Percentiles rank a stretch among this genome's conserved stretches.
These are phyloP conservation scores for Turritopsis dohrnii DNA, from an alignment of 30 jellyfish, hydroid and myxozoan genomes.

Conservation along the genomic window DNA sequence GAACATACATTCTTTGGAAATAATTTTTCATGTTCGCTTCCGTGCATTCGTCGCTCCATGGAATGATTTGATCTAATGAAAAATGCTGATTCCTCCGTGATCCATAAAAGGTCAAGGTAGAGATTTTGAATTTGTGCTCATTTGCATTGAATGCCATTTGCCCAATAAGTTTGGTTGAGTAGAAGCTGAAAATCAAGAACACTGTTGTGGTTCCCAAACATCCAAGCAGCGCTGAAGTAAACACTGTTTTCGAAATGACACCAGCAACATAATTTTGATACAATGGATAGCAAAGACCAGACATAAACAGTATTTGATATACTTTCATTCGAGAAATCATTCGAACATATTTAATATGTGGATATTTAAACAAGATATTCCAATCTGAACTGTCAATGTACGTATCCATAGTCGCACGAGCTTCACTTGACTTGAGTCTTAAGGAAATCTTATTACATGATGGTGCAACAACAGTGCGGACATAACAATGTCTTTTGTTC, in stretches of 20 bases:
- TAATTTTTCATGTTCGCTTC: neutral
- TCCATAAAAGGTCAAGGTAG: slow-evolving; percentile 29
- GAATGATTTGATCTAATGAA: neutral
- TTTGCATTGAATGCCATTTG: slow-evolving; percentile 16
- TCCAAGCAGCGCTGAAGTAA: slow-evolving; percentile 12
- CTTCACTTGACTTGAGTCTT: neutral
- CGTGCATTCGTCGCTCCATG: neutral
- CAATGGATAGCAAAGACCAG: slow-evolving; percentile 22
- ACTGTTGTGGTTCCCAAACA: slow-evolving; percentile 20
- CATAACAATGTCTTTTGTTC: neutral
- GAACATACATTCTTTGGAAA: slow-evolving; percentile 17
- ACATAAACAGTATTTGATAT: slow-evolving; percentile 27
- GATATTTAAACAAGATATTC: slow-evolving; percentile 20
- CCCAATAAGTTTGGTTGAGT: slow-evolving; percentile 34
- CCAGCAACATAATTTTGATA: slow-evolving; percentile 17
- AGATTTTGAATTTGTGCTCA: slow-evolving; percentile 9
- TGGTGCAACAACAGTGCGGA: neutral
- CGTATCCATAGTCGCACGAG: neutral
- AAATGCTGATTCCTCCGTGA: slow-evolving; percentile 12
- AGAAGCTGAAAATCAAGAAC: slow-evolving; percentile 23
- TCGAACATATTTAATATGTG: slow-evolving; percentile 17
- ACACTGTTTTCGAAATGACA: neutral
- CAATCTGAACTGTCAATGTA: neutral
- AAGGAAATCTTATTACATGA: neutral
- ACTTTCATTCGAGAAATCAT: slow-evolving; percentile 31